These are phyloP conservation scores for Thaumatotibia leucotreta DNA, from an alignment of 1,140 invertebrate species.

Conservation along the genomic window DNA sequence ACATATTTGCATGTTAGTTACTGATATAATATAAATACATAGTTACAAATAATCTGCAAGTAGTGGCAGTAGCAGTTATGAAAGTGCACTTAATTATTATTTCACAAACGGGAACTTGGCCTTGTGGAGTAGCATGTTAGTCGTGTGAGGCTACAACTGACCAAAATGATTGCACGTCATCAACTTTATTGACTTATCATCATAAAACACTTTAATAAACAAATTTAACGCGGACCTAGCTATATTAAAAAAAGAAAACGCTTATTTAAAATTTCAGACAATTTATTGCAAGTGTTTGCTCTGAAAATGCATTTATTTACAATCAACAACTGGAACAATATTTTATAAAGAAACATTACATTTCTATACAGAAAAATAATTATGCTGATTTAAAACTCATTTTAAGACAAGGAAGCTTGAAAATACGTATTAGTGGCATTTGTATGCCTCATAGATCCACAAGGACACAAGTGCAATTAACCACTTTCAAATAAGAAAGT, in stretches of 20 bases:
- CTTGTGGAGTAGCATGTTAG: conserved; percentile 76
- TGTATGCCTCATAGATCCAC: conserved; percentile 65
- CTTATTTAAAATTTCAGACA: conserved; percentile 68
- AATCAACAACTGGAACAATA: conserved; percentile 71
- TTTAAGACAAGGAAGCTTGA: conserved; percentile 61
- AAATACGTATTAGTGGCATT: conserved; percentile 60
- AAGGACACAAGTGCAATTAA: conserved; percentile 75
- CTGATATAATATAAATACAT: conserved; percentile 76
- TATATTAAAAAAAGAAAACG: conserved; percentile 60
- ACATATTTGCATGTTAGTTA: conserved; percentile 77
- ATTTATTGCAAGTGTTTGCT: conserved; percentile 73
- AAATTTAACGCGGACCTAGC: conserved; percentile 38
- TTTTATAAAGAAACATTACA: conserved; percentile 66
- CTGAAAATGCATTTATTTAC: conserved; percentile 74
- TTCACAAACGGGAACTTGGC: conserved; percentile 72
- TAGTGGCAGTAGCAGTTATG: conserved; percentile 71
- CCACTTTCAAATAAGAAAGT: conserved; percentile 72
- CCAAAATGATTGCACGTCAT: conserved; percentile 71
- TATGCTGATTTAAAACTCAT: conserved; percentile 52
- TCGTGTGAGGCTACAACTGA: conserved; percentile 71
- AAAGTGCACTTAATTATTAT: conserved; percentile 69
- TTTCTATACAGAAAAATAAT: conserved; percentile 57
- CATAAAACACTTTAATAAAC: conserved; percentile 21
- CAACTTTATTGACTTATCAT: conserved; percentile 64
- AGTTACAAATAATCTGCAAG: conserved; percentile 72